Evolutionary conservation across 2,113 vertebrate genomes (phyloP).

Genomic region (Gorsachius goisagi): DNA sequence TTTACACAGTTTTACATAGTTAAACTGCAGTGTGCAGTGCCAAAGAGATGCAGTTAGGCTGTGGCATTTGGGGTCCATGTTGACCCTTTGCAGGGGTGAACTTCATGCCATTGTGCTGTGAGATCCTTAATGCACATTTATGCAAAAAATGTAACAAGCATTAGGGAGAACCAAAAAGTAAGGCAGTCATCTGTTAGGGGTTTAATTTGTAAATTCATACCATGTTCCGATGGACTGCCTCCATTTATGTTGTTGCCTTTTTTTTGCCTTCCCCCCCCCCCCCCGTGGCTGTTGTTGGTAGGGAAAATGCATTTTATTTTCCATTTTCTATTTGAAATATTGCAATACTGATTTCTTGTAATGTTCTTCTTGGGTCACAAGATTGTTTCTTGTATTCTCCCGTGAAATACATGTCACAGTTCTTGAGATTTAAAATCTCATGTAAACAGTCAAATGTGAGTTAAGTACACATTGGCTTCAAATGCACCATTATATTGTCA

Average conservation of each 20-base stretch:
- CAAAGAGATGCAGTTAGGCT: not conserved
- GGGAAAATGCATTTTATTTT: not conserved
- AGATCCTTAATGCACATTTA: not conserved
- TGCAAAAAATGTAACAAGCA: not conserved
- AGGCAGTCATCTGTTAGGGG: not conserved
- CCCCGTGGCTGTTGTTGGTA: not conserved
- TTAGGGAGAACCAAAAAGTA: not conserved
- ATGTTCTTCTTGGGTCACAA: not conserved
- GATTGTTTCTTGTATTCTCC: not conserved
- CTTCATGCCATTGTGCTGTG: not conserved
- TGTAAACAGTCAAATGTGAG: not conserved
- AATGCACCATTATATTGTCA: not conserved
- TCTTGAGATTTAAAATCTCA: not conserved
- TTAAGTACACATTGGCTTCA: not conserved
- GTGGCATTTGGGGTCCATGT: not conserved
- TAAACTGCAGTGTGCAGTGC: not conserved
- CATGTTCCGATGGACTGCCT: not conserved
- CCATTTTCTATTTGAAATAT: not conserved
- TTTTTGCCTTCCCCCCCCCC: not conserved
- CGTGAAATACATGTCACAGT: not conserved
- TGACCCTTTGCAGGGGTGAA: not conserved
- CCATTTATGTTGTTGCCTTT: not conserved
- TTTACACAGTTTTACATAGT: not conserved
- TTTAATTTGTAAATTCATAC: not conserved
- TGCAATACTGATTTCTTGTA: not conserved